These are phyloP conservation scores for Galagoides demidoff DNA, from an alignment of 2,797 vertebrate species.

Conservation along the genomic window DNA sequence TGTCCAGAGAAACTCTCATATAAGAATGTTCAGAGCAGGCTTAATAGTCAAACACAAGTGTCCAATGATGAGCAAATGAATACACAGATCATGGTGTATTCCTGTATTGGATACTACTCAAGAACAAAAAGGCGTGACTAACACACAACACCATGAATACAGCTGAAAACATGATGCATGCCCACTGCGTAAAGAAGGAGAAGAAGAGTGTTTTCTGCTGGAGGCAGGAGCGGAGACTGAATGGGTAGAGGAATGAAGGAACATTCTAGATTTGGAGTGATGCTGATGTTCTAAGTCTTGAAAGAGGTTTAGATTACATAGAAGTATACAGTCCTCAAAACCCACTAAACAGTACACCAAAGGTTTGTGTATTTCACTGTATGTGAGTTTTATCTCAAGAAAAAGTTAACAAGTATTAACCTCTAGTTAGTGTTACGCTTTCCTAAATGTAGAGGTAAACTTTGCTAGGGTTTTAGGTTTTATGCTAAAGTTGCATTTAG, in stretches of 20 bases:
- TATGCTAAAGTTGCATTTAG: too few relatives aligned
- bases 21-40: background rate
- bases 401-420: background rate
- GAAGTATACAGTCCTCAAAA: background rate
- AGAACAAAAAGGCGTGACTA: background rate
- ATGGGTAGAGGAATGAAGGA: background rate
- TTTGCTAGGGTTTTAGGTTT: background rate
- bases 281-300: background rate
- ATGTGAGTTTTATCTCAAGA: background rate
- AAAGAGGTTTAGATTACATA: background rate
- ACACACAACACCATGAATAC: background rate
- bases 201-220: background rate
- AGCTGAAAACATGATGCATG: background rate
- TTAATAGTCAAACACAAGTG: background rate
- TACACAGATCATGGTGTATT: background rate
- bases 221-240: background rate
- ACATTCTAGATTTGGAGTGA: background rate
- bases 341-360: background rate
- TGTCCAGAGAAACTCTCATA: background rate
- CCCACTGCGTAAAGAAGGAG: background rate
- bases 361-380: background rate
- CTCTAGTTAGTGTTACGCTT: background rate
- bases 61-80: background rate
- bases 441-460: background rate
- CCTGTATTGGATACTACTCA: background rate